Base-by-base conservation (phyloP, 2,113 vertebrate genomes). In the Phodopus roborovskii region DNA sequence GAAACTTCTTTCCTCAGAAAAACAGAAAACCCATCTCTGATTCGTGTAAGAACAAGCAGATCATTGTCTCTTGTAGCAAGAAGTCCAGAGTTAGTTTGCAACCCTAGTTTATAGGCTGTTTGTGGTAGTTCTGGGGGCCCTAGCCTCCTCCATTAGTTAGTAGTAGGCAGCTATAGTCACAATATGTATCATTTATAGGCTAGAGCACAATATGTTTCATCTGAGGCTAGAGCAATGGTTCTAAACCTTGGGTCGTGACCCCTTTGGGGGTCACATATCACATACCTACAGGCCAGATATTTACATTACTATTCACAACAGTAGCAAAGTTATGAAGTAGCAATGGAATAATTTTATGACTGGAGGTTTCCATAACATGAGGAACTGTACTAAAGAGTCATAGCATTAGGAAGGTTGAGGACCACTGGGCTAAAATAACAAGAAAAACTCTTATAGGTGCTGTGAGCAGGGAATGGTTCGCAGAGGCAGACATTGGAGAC, bases 1-100 rank as follows among this genome's bases (percentile, higher is more conserved):
- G 91, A 92, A 87, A 84, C 82, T 96, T 74, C 30, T 82, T 94
- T 91, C 26, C 78, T 60, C 30, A 62, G 42, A 53, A 86, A 30
- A 36, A 68, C 16, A 96, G 78, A 88, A 92, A 95, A 60, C 77
- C 26, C 45, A 88, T 33, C 58, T 89, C 39, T 48, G 70, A 16
- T 0, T 68, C 42, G 12, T 22, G 4, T n/a, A 42, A 36, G 22
- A 71, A 81, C 74, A 39, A 92, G 83, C 90, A 62, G 50, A 89
- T 81, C 79, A 71, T 85, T 90, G 26, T 64, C 26, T 85, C 75
- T 62, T 4, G 16, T 83, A 83, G n/a, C 36, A 81, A 66, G n/a
- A 86, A 94, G 53, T 58, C 19, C 28, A 86, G 73, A 92, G 58
- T 81, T 33, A 89, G n/a, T 5, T 22, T 30, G 12, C 19, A 53